Evolutionary conservation across 2,888 invertebrate genomes (phyloP).

Genomic region (Elysia crispata): DNA sequence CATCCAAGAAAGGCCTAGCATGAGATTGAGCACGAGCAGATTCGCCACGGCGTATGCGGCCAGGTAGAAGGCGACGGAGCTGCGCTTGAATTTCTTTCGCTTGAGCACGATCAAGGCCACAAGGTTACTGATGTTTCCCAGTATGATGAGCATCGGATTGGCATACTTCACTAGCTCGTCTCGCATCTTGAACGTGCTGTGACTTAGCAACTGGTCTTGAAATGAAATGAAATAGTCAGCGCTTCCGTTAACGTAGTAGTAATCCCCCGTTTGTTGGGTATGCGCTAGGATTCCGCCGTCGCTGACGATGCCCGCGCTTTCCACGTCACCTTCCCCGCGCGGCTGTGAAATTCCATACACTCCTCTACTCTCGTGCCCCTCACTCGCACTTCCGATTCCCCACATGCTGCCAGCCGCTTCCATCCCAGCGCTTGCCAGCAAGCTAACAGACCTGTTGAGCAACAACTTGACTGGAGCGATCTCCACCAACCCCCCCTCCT

Average conservation of each 20-base stretch:
- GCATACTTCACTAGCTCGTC: conserved; percentile 58
- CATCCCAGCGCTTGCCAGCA: too few species aligned
- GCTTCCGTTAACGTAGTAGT: neutral
- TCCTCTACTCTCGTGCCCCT: too few species aligned
- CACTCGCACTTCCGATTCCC: too few species aligned
- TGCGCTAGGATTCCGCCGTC: too few species aligned
- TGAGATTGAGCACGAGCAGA: conserved; percentile 65
- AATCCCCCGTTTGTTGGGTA: too few species aligned
- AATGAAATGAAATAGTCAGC: conserved; percentile 2
- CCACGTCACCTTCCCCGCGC: too few species aligned
- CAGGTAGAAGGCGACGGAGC: conserved; percentile 70
- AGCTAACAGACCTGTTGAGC: too few species aligned
- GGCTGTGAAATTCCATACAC: too few species aligned
- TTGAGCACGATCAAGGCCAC: conserved; percentile 63
- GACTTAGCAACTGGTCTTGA: conserved; percentile 50
- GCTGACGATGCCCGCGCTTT: too few species aligned
- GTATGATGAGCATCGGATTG: conserved; percentile 66
- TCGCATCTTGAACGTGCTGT: conserved; percentile 54
- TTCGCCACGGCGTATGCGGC: conserved; percentile 66
- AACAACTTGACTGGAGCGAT: too few species aligned
- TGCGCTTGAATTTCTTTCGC: conserved; percentile 61
- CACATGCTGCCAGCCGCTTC: too few species aligned
- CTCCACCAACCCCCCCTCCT: too few species aligned
- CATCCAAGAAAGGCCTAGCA: conserved; percentile 68
- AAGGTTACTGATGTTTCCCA: conserved; percentile 70